Evolutionary conservation across 2,113 vertebrate species (phyloP), one percentile per base, ranked within the genome.

Genomic region (Epinephelus moara): DNA sequence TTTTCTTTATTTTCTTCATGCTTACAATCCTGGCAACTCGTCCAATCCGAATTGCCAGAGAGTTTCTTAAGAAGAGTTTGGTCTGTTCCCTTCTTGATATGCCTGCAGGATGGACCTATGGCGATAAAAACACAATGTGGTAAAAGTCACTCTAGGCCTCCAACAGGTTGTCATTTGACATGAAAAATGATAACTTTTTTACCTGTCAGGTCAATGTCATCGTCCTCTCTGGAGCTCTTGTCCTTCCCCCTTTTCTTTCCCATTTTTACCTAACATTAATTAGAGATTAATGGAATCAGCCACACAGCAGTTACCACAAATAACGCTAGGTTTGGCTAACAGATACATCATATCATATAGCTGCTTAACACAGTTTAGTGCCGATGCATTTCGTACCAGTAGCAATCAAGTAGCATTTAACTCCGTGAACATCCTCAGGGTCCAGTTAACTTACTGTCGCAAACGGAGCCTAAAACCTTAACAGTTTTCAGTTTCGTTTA

Each of bases 1-100:
- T 88, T 89, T 71, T 93, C 86, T 70, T 95, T 95, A 21, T 86
- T 83, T 25, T 89, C 89, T 4, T 87, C 89, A 23, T 80, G 57
- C n/a, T 90, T 83, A 88, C 98, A 99, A 70, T 97, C 97, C 92
- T 99, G 97, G 80, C 98, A 99, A 71, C 93, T 78, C 1, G 84
- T 92, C 96, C 96, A 97, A 4, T 96, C 94, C 68, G 94, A 91
- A 4, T 94, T 94, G 57, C 91, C 91, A 50, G 94, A 74, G 0
- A 95, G 90, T 93, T 95, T 99, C 94, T 96, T 99, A 77, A 98
- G 81, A 23, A 95, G 91, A 70, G 95, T 90, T 87, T 96, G 95
- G 15, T 99, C 97, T 81, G 97, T 47, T 82, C 96, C 98, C 91
- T 98, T 99, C 75, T 95, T 96, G 70, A 97, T 92, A 64, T 99